A percentile compares a stretch with the other conserved stretches of the same genome.
phyloP scores from a whole-genome alignment of 53 echinoderm and acorn worm genomes.

The Paracentrotus lividus region DNA sequence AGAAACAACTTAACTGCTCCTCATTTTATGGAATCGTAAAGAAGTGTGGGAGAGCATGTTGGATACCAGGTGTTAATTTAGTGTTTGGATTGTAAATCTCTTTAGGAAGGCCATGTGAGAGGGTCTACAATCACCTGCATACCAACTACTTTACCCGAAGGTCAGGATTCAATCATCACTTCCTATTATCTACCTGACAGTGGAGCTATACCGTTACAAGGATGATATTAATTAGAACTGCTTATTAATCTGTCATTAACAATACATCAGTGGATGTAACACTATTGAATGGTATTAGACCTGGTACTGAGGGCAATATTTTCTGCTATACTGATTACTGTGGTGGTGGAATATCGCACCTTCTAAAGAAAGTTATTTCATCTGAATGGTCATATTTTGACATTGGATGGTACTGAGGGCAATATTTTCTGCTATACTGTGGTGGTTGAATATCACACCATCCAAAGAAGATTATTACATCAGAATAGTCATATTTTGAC shows the following conservation, averaged over 20 bases:
- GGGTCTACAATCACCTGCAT: neutral
- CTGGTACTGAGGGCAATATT: too few relatives aligned
- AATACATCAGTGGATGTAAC: neutral
- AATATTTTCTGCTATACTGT: neutral
- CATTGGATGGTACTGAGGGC: too few relatives aligned
- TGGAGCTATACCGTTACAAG: constrained; percentile 27
- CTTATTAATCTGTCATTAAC: neutral
- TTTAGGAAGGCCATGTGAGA: constrained; percentile 22
- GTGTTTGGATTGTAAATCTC: constrained; percentile 55
- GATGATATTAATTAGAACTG: constrained; percentile 50
- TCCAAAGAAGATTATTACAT: neutral
- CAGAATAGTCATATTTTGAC: neutral
- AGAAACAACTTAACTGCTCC: neutral
- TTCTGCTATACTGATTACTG: too few relatives aligned
- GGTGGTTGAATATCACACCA: neutral
- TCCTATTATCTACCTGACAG: neutral
- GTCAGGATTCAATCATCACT: constrained; percentile 11
- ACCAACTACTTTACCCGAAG: constrained; percentile 5
- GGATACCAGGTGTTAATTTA: constrained; percentile 41
- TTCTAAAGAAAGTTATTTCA: too few relatives aligned
- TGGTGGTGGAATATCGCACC: too few relatives aligned
- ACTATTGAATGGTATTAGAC: too few relatives aligned
- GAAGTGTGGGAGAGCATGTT: constrained; percentile 15
- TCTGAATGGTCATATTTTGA: neutral
- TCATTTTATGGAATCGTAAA: constrained; percentile 42